These are phyloP conservation scores for Tiliacea aurago DNA, from an alignment of 2,888 invertebrate genomes.

Conservation along the genomic window DNA sequence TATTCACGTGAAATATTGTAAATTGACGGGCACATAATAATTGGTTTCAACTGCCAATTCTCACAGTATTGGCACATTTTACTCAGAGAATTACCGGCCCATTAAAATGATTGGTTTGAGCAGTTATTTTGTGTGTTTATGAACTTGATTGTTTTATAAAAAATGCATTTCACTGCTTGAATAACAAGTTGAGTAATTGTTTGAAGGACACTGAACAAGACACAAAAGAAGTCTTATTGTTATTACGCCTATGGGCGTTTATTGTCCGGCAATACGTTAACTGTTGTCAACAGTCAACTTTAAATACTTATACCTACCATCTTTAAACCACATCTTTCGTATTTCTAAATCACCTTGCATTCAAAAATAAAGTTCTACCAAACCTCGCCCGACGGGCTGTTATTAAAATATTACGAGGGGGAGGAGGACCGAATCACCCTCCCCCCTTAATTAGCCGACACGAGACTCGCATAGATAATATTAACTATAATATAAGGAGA, in stretches of 20 bases:
- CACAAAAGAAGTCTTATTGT: background rate
- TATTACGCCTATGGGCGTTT: background rate
- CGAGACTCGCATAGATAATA: constrained; percentile 46
- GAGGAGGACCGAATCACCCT: background rate
- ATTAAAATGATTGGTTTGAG: background rate
- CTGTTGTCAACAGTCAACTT: background rate
- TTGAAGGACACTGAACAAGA: background rate
- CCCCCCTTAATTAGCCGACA: constrained; percentile 40
- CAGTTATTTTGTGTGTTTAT: background rate
- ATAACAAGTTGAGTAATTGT: background rate
- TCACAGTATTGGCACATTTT: background rate
- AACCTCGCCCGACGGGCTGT: background rate
- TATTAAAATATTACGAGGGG: constrained; percentile 55
- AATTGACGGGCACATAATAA: background rate
- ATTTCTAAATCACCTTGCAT: background rate
- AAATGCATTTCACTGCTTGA: background rate
- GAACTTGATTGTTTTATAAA: background rate
- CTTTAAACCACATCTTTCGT: background rate
- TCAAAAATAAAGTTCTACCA: background rate
- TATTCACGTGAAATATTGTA: background rate
- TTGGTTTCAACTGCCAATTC: constrained; percentile 16
- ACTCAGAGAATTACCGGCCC: background rate
- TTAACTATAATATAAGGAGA: constrained; percentile 12
- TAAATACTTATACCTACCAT: background rate
- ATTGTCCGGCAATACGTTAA: background rate